phyloP scores from a whole-genome alignment of 2,113 vertebrate genomes.

The Corythornis cristatus region DNA sequence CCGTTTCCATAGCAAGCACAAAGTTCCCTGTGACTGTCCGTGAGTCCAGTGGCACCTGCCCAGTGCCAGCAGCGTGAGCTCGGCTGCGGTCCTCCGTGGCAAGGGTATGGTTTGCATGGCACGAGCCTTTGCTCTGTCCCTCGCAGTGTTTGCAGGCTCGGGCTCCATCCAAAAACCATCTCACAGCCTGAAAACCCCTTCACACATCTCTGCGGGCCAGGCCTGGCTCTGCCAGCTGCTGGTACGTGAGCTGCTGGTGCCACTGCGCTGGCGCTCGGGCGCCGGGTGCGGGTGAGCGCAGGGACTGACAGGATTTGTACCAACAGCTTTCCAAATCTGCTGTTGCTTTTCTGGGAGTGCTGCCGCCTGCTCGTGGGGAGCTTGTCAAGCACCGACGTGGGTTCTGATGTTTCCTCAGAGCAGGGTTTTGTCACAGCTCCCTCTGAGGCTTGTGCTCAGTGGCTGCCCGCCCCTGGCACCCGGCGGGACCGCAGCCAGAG shows the following conservation, averaged over 20 bases:
- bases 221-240: not conserved
- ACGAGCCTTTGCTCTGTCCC: not conserved
- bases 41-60: not conserved
- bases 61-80: rapidly evolving
- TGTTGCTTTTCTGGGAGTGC: not conserved
- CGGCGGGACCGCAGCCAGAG: not conserved
- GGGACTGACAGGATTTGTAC: not conserved
- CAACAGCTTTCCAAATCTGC: not conserved
- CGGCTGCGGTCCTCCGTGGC: not conserved
- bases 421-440: not conserved
- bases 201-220: not conserved
- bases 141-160: not conserved
- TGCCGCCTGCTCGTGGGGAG: not conserved
- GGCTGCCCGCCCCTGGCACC: not conserved
- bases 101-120: not conserved
- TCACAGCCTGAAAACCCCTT: not conserved
- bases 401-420: not conserved
- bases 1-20: not conserved
- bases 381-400: not conserved
- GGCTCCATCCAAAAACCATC: not conserved
- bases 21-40: not conserved
- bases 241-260: too few relatives aligned
- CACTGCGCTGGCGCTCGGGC: not conserved
- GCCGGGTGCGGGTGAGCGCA: not conserved
- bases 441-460: not conserved